A percentile compares a stretch with the other conserved stretches of the same genome.
phyloP scores from a whole-genome alignment of 2,797 vertebrate species.

The Brachyalestes nurse region DNA sequence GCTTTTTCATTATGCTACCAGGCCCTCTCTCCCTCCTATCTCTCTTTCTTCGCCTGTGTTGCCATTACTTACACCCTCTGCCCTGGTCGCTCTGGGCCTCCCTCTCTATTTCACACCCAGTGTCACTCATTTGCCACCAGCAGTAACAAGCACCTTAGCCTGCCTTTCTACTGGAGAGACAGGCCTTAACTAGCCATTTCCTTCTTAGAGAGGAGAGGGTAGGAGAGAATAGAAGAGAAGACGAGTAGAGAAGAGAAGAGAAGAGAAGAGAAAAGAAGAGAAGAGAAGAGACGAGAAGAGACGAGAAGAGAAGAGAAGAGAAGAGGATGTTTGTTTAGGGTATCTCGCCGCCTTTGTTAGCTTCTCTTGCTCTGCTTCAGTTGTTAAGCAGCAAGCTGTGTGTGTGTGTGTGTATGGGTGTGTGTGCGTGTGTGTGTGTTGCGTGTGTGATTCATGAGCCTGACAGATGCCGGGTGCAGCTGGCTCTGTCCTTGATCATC shows the following conservation, averaged over 20 bases:
- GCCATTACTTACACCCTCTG: conserved; percentile 59
- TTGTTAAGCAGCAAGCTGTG: conserved; percentile 42
- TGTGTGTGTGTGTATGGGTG: conserved; percentile 24
- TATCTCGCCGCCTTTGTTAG: conserved; percentile 86
- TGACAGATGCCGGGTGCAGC: conserved; percentile 99
- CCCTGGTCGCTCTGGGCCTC: conserved; percentile 55
- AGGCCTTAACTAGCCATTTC: conserved; percentile 87
- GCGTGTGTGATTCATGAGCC: conserved; percentile 94
- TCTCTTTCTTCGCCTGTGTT: conserved; percentile 45
- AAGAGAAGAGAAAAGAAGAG: conserved; percentile 22
- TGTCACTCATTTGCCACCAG: conserved; percentile 86
- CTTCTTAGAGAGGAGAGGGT: conserved; percentile 73
- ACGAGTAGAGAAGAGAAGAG: conserved; percentile 69
- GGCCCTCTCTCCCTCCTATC: conserved; percentile 17
- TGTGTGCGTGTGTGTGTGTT: conserved; percentile 68
- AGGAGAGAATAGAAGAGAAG: conserved; percentile 24
- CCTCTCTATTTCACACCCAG: conserved; percentile 63
- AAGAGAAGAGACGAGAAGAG: conserved; percentile 62
- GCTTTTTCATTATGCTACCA: conserved; percentile 61
- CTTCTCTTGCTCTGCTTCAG: conserved; percentile 84
- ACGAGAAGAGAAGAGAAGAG: conserved; percentile 49
- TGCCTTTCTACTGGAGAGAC: conserved; percentile 78
- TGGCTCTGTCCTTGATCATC: conserved; percentile 99
- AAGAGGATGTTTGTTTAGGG: conserved; percentile 80
- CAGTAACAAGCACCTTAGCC: conserved; percentile 82